Conservation (phyloP, 2,113 vertebrate species). For the Pluvianellus socialis region DNA sequence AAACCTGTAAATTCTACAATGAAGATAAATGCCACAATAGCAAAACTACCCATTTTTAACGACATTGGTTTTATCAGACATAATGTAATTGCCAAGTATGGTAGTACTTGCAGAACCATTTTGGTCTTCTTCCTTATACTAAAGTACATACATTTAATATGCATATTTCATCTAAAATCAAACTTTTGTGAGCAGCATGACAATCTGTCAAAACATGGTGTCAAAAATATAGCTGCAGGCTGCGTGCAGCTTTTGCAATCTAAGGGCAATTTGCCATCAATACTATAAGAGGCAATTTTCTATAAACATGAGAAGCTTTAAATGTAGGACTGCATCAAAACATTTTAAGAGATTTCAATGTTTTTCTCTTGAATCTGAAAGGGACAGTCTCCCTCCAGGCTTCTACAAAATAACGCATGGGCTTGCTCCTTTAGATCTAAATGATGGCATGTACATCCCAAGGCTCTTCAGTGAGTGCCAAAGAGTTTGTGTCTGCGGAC, state of each 20-base stretch:
- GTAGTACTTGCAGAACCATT: conserved; percentile 4
- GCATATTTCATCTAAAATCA: conserved; percentile 42
- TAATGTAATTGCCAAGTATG: background rate
- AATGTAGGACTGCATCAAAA: background rate
- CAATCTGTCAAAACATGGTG: conserved; percentile 21
- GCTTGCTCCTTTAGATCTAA: background rate
- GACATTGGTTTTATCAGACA: background rate
- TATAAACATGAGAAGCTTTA: conserved; percentile 43
- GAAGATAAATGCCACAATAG: conserved; percentile 4
- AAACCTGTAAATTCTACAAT: background rate
- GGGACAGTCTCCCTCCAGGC: background rate
- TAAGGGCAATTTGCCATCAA: conserved; percentile 32
- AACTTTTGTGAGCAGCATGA: conserved; percentile 1
- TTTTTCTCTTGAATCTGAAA: conserved; percentile 1
- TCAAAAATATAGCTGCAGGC: conserved; percentile 10
- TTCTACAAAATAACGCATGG: background rate
- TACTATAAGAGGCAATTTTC: conserved; percentile 29
- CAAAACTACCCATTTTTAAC: conserved; percentile 14
- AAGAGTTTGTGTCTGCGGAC: background rate
- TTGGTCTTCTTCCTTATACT: background rate
- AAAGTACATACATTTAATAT: conserved; percentile 10
- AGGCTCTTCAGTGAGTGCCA: background rate
- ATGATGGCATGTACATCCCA: fast-evolving
- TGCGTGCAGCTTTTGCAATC: conserved; percentile 17
- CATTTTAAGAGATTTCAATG: background rate